Evolutionary conservation across 2,888 invertebrate species (phyloP).

Genomic region (Andrena trimmerana): DNA sequence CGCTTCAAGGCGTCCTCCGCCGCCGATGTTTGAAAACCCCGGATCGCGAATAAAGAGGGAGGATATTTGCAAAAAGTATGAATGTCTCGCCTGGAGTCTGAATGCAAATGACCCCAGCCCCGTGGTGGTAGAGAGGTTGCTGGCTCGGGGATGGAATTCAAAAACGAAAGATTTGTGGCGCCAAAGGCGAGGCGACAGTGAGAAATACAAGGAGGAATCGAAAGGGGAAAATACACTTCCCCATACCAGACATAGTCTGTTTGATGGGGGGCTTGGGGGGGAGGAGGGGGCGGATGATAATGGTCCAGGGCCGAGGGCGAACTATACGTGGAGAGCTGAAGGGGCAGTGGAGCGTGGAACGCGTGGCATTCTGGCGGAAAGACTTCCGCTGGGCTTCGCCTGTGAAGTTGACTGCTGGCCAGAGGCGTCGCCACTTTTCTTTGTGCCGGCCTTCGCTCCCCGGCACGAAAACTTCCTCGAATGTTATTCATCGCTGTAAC

Average conservation of each 20-base stretch:
- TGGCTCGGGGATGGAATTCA: slow-evolving; percentile 54
- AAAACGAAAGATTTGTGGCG: slow-evolving; percentile 77
- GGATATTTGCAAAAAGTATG: slow-evolving; percentile 72
- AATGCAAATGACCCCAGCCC: slow-evolving; percentile 70
- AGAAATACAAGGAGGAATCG: slow-evolving; percentile 74
- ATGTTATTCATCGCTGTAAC: slow-evolving; percentile 58
- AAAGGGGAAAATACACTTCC: slow-evolving; percentile 66
- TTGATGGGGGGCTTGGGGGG: neutral
- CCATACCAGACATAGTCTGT: slow-evolving; percentile 15
- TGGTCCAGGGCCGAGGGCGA: slow-evolving; percentile 48
- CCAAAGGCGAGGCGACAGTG: slow-evolving; percentile 79
- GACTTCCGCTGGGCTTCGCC: slow-evolving; percentile 41
- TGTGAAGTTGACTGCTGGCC: slow-evolving; percentile 55
- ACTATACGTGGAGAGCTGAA: slow-evolving; percentile 42
- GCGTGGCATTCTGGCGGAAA: slow-evolving; percentile 63
- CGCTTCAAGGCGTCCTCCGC: neutral
- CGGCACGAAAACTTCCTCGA: slow-evolving; percentile 58
- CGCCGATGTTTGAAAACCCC: slow-evolving; percentile 6
- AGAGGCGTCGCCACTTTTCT: slow-evolving; percentile 56
- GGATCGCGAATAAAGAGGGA: slow-evolving; percentile 30
- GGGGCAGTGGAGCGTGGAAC: slow-evolving; percentile 64
- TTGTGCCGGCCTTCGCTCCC: slow-evolving; percentile 44
- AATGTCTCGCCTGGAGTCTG: slow-evolving; percentile 70
- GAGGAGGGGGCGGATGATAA: slow-evolving; percentile 47
- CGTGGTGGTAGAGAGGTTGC: slow-evolving; percentile 7